Conservation (phyloP, 2,888 invertebrate species). For the Tipula confusa region DNA sequence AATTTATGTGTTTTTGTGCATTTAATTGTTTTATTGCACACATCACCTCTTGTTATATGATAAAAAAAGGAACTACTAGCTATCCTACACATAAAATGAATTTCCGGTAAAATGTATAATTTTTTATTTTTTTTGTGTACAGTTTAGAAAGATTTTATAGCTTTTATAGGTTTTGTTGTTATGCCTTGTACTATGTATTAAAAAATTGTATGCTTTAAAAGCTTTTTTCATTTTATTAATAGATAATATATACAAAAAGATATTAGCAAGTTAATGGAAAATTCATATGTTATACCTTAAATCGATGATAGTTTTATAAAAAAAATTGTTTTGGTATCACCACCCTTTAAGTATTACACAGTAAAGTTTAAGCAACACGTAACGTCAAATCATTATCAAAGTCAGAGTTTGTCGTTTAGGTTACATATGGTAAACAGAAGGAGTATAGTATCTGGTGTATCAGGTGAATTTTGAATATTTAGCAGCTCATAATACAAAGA, state of each 20-base stretch:
- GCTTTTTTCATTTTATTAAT: constrained; percentile 20
- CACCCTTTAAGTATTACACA: no score
- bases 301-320: no score
- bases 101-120: no score
- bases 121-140: neutral
- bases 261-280: neutral
- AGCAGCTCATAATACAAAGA: no score
- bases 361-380: no score
- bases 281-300: neutral
- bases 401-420: no score
- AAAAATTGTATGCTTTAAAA: neutral
- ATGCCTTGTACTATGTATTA: neutral
- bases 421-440: no score
- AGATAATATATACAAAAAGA: neutral
- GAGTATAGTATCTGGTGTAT: no score
- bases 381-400: no score
- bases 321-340: no score
- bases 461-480: no score
- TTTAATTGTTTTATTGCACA: constrained; percentile 8
- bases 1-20: neutral
- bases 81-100: neutral
- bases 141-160: no score
- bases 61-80: neutral
- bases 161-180: neutral
- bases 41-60: neutral